Base-by-base conservation (phyloP, 2,888 invertebrate genomes). In the Autographa gamma region DNA sequence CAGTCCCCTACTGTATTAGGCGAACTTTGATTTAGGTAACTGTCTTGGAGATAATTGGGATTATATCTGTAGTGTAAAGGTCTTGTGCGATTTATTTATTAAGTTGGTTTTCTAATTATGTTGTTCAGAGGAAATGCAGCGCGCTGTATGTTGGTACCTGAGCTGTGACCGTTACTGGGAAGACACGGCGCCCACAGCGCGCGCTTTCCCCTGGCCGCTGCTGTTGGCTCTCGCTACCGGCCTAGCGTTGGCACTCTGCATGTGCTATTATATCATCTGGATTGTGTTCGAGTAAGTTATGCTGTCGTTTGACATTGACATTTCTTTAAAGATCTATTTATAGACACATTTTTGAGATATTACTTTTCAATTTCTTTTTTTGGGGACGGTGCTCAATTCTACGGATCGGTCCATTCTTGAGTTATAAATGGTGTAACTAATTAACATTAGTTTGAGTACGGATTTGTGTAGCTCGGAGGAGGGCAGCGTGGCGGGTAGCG, bases 81-180 rank as follows among this genome's bases (percentile, higher is more conserved):
- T 25, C 25, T 25, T 25, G 25, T 25, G 25, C 38, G 34, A 7
- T 52, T n/a, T 31, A 31, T 19, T 43, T 13, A 16, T 16, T 54
- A 61, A 6, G 64, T 19, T 1, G 32, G 19, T 11, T 32, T 9
- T 41, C 16, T 6, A 5, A 14, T 38, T 63, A 34, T 60, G 16
- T 18, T 71, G 62, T 16, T 8, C 92, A 98, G 98, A 98, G 89
- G 98, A 98, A 91, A 96, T 98, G 93, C 98, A 98, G 91, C 97
- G 98, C 86, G 98, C 98, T 3, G 97, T 98, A 59, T 99, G 99
- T 92, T 98, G 98, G 97, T 98, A 98, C 93, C 95, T 99, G 87
- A 98, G 98, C 79, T 99, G 99, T 89, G 98, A 98, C 90, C 97
- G 98, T 76, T 98, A 98, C 92, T 98, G 98, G 98, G 98, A 98